These are phyloP conservation scores for Acanthiza pusilla DNA, from an alignment of 2,797 vertebrate genomes.

Conservation along the genomic window DNA sequence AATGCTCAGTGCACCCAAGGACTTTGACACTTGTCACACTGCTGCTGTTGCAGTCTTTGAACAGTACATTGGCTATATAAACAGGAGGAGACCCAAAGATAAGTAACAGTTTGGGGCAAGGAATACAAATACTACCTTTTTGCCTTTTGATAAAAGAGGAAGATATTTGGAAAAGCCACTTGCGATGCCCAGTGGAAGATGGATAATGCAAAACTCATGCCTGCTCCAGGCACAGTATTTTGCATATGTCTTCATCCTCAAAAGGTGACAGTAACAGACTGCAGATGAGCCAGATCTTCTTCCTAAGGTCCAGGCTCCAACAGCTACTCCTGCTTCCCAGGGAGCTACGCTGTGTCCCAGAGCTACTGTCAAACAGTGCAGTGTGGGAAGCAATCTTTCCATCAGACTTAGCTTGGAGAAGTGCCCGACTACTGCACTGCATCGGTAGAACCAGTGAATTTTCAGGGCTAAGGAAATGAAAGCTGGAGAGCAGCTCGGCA, in stretches of 20 bases:
- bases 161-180: background rate
- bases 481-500: background rate
- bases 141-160: background rate
- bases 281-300: background rate
- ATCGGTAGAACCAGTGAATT: background rate
- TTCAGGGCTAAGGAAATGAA: background rate
- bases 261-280: background rate
- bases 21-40: background rate
- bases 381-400: background rate
- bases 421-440: background rate
- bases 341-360: background rate
- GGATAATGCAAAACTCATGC: background rate
- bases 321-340: background rate
- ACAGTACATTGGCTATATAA: background rate
- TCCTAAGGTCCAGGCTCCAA: background rate
- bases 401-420: background rate
- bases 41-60: background rate
- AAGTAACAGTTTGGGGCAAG: background rate
- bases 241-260: background rate
- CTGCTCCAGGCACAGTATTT: background rate
- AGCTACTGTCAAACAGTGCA: rapidly evolving
- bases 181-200: background rate
- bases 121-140: background rate
- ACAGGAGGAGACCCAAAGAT: background rate
- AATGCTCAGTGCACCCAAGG: background rate